A percentile compares a stretch with the other conserved stretches of the same genome.
Evolutionary conservation across 2,113 vertebrate genomes (phyloP).

Genomic region (Alectura lathami): DNA sequence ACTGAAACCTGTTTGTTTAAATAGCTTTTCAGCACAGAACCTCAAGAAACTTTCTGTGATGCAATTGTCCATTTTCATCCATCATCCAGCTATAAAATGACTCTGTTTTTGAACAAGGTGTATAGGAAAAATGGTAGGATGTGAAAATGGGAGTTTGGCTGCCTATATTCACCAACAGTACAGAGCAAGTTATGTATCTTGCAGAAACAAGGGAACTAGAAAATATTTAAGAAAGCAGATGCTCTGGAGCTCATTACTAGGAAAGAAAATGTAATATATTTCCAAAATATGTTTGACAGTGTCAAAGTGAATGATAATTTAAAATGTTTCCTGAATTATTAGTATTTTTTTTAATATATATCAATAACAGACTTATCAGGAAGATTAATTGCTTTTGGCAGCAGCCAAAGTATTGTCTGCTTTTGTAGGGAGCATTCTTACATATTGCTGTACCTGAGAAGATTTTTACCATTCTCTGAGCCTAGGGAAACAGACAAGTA

Average conservation of each 20-base stretch:
- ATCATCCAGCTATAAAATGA: background rate
- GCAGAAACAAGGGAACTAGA: background rate
- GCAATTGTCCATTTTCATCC: background rate
- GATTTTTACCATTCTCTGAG: background rate
- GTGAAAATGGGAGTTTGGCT: background rate
- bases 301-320: background rate
- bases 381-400: background rate
- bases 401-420: background rate
- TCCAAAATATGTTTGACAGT: background rate
- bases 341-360: background rate
- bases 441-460: background rate
- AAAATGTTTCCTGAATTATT: background rate
- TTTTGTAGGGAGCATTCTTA: background rate
- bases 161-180: background rate
- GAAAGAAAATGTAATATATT: background rate
- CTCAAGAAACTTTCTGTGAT: background rate
- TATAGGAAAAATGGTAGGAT: background rate
- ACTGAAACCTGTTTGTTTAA: background rate
- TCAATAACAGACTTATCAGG: background rate
- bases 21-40: background rate
- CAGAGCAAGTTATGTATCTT: background rate
- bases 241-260: background rate
- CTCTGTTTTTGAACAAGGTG: background rate
- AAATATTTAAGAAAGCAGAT: background rate
- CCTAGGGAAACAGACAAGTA: background rate